A percentile compares a stretch with the other conserved stretches of the same genome.
These are phyloP conservation scores for Pogona vitticeps DNA, from an alignment of 2,113 vertebrate species.

Conservation along the genomic window DNA sequence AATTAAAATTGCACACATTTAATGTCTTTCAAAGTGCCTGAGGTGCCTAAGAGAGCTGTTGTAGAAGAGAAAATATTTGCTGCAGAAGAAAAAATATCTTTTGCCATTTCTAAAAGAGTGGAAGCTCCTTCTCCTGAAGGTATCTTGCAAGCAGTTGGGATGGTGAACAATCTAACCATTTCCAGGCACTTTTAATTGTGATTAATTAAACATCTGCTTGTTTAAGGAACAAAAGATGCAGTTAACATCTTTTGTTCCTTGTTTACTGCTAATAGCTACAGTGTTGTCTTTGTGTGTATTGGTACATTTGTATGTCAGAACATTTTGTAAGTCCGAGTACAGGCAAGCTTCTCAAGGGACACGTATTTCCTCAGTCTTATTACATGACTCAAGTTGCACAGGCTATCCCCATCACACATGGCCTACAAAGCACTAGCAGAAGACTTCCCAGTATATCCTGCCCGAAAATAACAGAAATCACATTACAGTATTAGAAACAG, in stretches of 20 bases:
- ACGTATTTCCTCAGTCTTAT: background rate
- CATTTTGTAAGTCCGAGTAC: background rate
- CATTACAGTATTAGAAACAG: background rate
- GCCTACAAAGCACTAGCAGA: too few relatives aligned
- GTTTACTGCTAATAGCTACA: background rate
- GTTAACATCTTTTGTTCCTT: background rate
- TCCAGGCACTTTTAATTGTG: background rate
- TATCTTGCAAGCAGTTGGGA: conserved; percentile 54
- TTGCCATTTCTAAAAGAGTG: conserved; percentile 70
- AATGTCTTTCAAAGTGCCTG: conserved; percentile 74
- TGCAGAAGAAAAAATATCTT: conserved; percentile 75
- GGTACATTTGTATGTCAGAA: background rate
- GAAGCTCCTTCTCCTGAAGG: conserved; percentile 74
- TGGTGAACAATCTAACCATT: conserved; percentile 14
- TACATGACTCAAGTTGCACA: background rate
- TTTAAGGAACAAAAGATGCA: too few relatives aligned
- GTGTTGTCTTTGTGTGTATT: conserved; percentile 3
- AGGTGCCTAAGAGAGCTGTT: conserved; percentile 75
- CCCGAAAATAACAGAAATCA: background rate
- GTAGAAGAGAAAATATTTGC: conserved; percentile 74
- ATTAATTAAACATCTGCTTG: background rate
- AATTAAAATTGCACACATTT: conserved; percentile 46
- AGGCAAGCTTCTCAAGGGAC: conserved; percentile 6
- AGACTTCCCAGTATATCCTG: too few relatives aligned
- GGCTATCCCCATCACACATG: background rate